phyloP scores from a whole-genome alignment of 2,888 invertebrate species.

The Autographa gamma region DNA sequence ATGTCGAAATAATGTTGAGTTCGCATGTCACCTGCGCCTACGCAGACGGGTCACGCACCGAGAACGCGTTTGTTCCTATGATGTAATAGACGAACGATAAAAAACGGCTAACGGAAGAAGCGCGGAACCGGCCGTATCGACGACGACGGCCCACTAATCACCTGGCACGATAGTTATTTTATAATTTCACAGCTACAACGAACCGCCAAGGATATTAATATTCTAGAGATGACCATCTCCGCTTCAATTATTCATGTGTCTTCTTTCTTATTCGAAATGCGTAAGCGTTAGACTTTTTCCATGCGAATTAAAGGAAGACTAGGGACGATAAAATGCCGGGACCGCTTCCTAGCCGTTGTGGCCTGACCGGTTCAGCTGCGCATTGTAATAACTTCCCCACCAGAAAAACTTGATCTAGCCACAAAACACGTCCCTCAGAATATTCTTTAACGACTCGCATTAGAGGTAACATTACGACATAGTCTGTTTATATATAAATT shows the following conservation, averaged over 20 bases:
- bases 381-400: constrained; percentile 75
- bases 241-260: constrained; percentile 75
- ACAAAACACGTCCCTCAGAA: constrained; percentile 61
- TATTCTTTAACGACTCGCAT: constrained; percentile 66
- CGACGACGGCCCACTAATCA: constrained; percentile 72
- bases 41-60: constrained; percentile 79
- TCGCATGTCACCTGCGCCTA: constrained; percentile 86
- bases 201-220: constrained; percentile 62
- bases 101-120: constrained; percentile 82
- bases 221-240: constrained; percentile 66
- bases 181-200: constrained; percentile 68
- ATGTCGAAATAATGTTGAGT: constrained; percentile 77
- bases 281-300: constrained; percentile 70
- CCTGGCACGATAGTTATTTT: constrained; percentile 68
- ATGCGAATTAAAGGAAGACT: constrained; percentile 65
- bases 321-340: constrained; percentile 69
- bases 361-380: constrained; percentile 72
- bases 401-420: constrained; percentile 72
- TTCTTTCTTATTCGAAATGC: constrained; percentile 67
- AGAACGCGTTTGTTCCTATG: constrained; percentile 73
- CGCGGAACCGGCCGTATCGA: constrained; percentile 76
- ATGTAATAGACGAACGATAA: constrained; percentile 81
- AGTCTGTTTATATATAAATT: constrained; percentile 39
- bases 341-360: constrained; percentile 71
- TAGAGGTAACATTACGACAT: constrained; percentile 59